Base-by-base conservation (phyloP, 2,888 invertebrate species). In the Germaria angustata region DNA sequence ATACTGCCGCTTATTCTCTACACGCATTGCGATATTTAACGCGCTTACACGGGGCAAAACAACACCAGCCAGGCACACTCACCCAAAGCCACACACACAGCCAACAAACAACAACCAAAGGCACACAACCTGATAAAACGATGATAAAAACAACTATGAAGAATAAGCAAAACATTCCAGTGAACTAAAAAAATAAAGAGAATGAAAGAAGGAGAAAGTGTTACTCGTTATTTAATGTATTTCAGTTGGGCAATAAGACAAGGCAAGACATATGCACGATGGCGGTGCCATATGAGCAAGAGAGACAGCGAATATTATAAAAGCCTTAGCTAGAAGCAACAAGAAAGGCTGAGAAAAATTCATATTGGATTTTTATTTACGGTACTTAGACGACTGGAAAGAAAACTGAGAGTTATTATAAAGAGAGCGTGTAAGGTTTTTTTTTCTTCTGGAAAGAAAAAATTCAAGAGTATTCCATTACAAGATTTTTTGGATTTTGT, bases 301-400 rank as follows among this genome's bases (percentile, higher is more conserved):
- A 66, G 57, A 79, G 7, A 17, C 7, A 5, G 6, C 15, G 39
- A 0, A 2, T 2, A 1, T 51, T 15, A 15, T 11, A 1, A 1
- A 3, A 3, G 4, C 3, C 1, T 57, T 24, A 44, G 77, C 24
- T 24, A 24, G 20, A 77, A 17, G 1, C 34, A 24, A 20, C 20
- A 1, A 41, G 51, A 2, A 2, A n/a, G 5, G 6, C 28, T 44
- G 9, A 22, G n/a, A 0, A 53, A 75, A 61, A 75, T 75, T 80
- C 75, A 80, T 75, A 80, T 80, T 80, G 75, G 69, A 80, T 69
- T 68, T 72, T 51, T 72, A 41, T 51, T 79, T 66, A 24, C 36
- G 4, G 7, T 46, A 44, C 24, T n/a, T 41, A 22, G 39, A 20
- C 22, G 46, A 80, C 75, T 80, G 80, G 75, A 80, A 80, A 65